phyloP scores from a whole-genome alignment of 2,113 vertebrate species.

The pig (Sus scrofa) region T2T-Sscrofa CM000814.6:48548501-48549000 shows the following conservation, averaged over 20 bases:
- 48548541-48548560: neutral
- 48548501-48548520: neutral
- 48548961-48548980: no score
- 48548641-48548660: neutral
- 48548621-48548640: neutral
- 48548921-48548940: no score
- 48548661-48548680: neutral
- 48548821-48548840: slow-evolving; percentile 31
- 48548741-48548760: neutral
- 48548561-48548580: neutral
- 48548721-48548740: neutral
- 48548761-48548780: neutral
- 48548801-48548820: neutral
- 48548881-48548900: no score
- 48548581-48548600: neutral
- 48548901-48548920: no score
- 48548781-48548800: slow-evolving; percentile 18
- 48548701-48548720: neutral
- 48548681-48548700: neutral
- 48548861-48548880: neutral
- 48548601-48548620: neutral
- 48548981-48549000: no score
- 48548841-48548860: neutral
- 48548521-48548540: neutral
- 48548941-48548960: no score